Base-by-base conservation (phyloP, 2,113 vertebrate genomes). In the Sinocyclocheilus anophthalmus region DNA sequence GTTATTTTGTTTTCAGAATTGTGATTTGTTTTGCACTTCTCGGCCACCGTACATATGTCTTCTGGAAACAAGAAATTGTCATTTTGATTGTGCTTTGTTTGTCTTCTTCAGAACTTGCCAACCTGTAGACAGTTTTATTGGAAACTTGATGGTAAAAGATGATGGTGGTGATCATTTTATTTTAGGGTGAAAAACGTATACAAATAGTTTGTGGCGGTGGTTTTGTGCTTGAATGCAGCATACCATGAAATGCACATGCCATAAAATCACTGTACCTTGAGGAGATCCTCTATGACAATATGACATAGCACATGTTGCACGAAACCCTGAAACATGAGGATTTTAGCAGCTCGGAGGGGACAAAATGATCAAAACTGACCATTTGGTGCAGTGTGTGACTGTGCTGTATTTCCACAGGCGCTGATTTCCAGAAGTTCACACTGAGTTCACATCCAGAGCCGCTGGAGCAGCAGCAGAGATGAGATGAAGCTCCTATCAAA, bases 381-480 rank as follows among this genome's bases (percentile, higher is more conserved):
- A 50, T 14, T 3, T 14, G 48, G 3, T 13, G 26, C 30, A 6
- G 22, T 0, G 1, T 73, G 39, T 13, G 22, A 45, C 48, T 76
- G 22, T 76, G 73, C 42, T 50, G 12, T 72, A 16, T 76, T 50
- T 76, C 16, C 73, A 26, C 73, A 76, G 73, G n/a, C 3, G 1
- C 73, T 26, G 73, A 50, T 50, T n/a, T 76, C 73, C 45, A 76
- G 20, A 76, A 76, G 42, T 76, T 50, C 45, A 76, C 73, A 7
- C 1, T 9, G 13, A 76, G 42, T 26, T 50, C 39, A 7, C 45
- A 76, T 16, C 73, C 69, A 42, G 69, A 20, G 37, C 69, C 69
- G 2, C 69, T 72, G 69, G 18, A 72, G 61, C 37, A 72, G 26
- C 14, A 8, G 26, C 18, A 22, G 33, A 39, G 69, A 42, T 42